Percentiles rank a stretch among this genome's conserved stretches.
These are phyloP conservation scores for Zalophus californianus DNA, from an alignment of 2,797 vertebrate species.

Conservation along the genomic window DNA sequence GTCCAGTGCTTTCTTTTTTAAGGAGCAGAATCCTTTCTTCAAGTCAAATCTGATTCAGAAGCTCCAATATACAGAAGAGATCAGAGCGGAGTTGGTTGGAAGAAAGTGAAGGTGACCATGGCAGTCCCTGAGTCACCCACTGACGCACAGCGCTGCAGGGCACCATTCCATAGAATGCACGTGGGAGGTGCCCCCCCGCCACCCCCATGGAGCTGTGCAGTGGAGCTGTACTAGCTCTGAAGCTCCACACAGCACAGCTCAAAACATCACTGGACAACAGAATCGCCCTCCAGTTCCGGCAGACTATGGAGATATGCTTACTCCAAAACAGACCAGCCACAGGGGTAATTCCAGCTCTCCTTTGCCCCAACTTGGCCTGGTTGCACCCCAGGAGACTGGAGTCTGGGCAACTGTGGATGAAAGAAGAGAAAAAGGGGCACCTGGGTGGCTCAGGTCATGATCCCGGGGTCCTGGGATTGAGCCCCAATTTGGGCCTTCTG, in stretches of 20 bases:
- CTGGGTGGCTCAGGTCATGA: background rate
- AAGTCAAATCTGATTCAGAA: background rate
- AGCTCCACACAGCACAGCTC: background rate
- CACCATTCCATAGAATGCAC: background rate
- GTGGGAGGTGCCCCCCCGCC: background rate
- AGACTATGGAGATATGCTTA: background rate
- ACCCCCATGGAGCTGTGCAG: background rate
- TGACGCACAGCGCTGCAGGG: background rate
- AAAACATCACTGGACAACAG: background rate
- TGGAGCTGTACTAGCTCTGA: background rate
- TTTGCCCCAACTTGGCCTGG: background rate
- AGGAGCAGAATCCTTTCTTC: background rate
- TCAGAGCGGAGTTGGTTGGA: background rate
- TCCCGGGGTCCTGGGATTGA: background rate
- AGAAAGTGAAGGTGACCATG: background rate
- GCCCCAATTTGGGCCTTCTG: too few species aligned
- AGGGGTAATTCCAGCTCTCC: background rate
- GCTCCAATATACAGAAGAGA: background rate
- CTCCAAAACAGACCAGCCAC: background rate
- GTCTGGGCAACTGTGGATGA: background rate
- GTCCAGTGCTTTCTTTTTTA: background rate
- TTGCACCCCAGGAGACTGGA: background rate
- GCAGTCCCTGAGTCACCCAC: background rate
- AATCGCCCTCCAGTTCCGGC: background rate
- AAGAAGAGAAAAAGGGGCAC: background rate